Evolutionary conservation across 1,140 invertebrate genomes (phyloP), one percentile per base, ranked within the genome.

Genomic region (Euborellia annulipes): DNA sequence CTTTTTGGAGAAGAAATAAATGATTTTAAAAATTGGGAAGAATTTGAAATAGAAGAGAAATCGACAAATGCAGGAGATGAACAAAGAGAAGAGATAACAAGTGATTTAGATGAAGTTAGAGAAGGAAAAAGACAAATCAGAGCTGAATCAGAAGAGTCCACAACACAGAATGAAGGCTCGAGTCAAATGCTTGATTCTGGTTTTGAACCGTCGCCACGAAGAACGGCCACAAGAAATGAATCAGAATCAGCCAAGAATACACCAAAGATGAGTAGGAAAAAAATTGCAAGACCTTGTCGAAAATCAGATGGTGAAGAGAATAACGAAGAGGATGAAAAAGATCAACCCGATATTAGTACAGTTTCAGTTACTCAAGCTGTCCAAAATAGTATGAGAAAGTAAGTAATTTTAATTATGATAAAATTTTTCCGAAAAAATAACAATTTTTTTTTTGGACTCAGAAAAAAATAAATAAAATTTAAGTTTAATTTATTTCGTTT

Each of bases 321-420:
- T 4, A 27, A 6, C 11, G 11, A 27, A 6, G 18, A 34, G 36
- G 13, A 18, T 11, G 13, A 22, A 16, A 52, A 54, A 6, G 42
- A 52, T 18, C 48, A 43, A 18, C 36, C 45, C 2, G 40, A 52
- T 16, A 21, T 58, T 8, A 55, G 51, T 21, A 50, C 55, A 0
- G 48, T 64, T 37, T 66, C 65, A 8, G 63, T 68, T 19, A 68
- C 66, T 2, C 63, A 63, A 54, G 65, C 66, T n/a, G 63, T 66
- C 47, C 64, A 68, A 49, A 56, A 59, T 9, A 64, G 61, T 32
- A 61, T 67, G 52, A 55, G 64, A 50, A 68, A 64, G 64, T 66
- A 57, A 59, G 60, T 55, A 20, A n/a, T 34, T 9, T 34, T 34
- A n/a, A 9, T 9, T 14, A 34, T 34, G 32, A 34, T 14, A 34